Conservation (phyloP, 2,113 vertebrate species). For the Labeo catla region DNA sequence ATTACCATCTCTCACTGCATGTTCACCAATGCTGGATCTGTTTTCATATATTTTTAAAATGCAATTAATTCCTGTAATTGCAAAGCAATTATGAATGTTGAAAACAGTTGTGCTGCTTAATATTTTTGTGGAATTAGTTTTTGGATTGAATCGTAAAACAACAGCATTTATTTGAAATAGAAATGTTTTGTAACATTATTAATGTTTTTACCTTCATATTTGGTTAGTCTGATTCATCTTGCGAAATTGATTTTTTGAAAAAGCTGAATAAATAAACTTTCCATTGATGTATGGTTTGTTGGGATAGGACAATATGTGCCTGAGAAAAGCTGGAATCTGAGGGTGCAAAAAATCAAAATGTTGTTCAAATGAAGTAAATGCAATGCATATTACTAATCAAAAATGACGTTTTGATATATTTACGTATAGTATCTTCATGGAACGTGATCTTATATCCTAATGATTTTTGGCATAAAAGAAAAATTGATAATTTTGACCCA, state of each 20-base stretch:
- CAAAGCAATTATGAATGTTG: background rate
- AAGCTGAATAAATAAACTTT: no score
- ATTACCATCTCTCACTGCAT: background rate
- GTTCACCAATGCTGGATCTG: background rate
- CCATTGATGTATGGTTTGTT: no score
- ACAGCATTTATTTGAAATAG: background rate
- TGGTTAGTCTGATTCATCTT: background rate
- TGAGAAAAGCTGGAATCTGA: no score
- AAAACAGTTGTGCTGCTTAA: background rate
- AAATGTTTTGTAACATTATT: background rate
- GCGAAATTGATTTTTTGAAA: background rate
- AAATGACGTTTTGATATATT: no score
- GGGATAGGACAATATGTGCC: no score
- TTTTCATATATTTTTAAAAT: background rate
- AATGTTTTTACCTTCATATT: background rate
- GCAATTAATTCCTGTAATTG: background rate
- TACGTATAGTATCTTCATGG: no score
- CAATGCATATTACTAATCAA: no score
- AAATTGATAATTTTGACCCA: no score
- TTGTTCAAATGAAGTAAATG: no score
- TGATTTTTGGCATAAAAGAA: no score
- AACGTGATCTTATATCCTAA: no score
- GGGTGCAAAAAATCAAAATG: no score
- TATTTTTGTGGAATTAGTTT: background rate
- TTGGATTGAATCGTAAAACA: background rate